Conservation (phyloP, 2,797 vertebrate species). For the Bradypodion ventrale region DNA sequence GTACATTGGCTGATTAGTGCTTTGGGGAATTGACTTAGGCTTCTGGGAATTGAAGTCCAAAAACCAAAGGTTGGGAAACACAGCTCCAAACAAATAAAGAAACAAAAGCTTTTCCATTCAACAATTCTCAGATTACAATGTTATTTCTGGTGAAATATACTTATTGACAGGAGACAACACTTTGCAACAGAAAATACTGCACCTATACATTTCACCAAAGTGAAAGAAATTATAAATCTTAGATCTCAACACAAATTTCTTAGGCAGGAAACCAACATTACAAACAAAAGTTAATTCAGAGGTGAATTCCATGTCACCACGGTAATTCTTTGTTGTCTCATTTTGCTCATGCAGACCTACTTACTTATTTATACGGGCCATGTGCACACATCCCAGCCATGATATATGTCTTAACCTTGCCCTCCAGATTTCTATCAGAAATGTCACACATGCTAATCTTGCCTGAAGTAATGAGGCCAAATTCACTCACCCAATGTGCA, state of each 20-base stretch:
- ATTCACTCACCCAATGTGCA: not conserved
- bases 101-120: not conserved
- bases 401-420: not conserved
- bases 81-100: no score
- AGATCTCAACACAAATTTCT: not conserved
- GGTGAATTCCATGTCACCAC: not conserved
- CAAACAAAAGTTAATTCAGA: not conserved
- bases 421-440: not conserved
- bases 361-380: not conserved
- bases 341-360: not conserved
- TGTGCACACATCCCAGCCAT: not conserved
- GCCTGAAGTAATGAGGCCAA: conserved; percentile 32
- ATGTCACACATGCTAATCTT: not conserved
- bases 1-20: no score
- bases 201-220: not conserved
- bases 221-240: not conserved
- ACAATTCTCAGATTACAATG: conserved; percentile 2
- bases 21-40: no score
- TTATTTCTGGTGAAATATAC: not conserved
- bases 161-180: not conserved
- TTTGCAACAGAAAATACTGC: conserved; percentile 10
- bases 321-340: not conserved
- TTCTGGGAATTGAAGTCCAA: no score
- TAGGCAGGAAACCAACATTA: not conserved
- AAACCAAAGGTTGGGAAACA: no score